Percentiles rank a stretch among this genome's conserved stretches.
These are phyloP conservation scores for Eunapius fragilis DNA, from an alignment of 37 sponge, comb jelly and placozoan species.

Conservation along the genomic window DNA sequence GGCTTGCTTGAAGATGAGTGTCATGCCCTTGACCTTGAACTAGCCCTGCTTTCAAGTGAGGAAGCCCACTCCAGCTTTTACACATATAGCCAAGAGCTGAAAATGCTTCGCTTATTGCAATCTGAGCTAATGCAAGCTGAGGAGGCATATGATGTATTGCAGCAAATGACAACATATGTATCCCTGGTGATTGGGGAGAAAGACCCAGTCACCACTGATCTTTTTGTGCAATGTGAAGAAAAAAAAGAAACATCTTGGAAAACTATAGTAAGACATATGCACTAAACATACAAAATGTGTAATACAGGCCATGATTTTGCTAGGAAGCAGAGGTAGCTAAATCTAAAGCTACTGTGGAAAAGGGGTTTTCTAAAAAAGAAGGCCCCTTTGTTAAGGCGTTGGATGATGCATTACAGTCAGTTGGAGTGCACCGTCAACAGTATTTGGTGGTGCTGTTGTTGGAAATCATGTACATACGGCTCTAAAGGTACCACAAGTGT, in stretches of 20 bases:
- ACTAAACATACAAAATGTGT: no score
- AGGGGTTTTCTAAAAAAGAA: not conserved
- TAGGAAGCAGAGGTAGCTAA: not conserved
- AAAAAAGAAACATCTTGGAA: no score
- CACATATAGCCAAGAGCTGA: no score
- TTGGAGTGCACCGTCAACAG: not conserved
- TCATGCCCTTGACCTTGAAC: slow-evolving; percentile 5
- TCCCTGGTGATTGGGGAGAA: no score
- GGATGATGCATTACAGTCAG: not conserved
- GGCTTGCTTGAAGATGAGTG: slow-evolving; percentile 10
- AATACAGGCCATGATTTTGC: no score
- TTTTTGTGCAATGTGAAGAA: no score
- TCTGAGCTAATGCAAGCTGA: no score
- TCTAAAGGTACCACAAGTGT: slow-evolving; percentile 1
- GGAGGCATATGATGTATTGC: no score
- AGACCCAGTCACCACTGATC: no score
- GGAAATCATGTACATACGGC: slow-evolving; percentile 5
- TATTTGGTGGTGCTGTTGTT: slow-evolving; percentile 9
- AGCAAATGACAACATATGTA: no score
- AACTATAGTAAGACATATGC: no score
- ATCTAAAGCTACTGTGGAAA: not conserved
- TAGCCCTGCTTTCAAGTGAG: not conserved
- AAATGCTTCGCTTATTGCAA: no score
- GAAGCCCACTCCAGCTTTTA: not conserved
- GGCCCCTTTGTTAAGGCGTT: not conserved